Evolutionary conservation across 2,888 invertebrate species (phyloP).

Genomic region (Parelbella ahira): DNA sequence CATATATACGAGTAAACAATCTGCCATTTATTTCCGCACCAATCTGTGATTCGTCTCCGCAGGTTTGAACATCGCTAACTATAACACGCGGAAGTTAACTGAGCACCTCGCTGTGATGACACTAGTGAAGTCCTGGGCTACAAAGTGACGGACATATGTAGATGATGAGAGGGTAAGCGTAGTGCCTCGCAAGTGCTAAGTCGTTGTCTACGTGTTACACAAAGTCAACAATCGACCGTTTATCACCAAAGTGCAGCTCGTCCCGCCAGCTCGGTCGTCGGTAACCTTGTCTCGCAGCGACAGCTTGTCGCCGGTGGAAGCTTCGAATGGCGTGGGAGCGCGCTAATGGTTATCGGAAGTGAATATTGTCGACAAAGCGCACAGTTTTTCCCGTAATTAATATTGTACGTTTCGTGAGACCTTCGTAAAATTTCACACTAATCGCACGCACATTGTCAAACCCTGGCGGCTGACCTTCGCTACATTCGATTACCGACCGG

Average conservation of each 20-base stretch:
- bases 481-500: too few relatives aligned
- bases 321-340: constrained; percentile 18
- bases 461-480: too few relatives aligned
- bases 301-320: constrained; percentile 6
- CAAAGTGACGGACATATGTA: too few relatives aligned
- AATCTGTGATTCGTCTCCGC: too few relatives aligned
- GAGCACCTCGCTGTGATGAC: too few relatives aligned
- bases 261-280: neutral
- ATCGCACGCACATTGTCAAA: neutral
- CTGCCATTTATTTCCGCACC: too few relatives aligned
- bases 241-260: constrained; percentile 36
- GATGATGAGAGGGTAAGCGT: too few relatives aligned
- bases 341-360: constrained; percentile 16
- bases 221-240: constrained; percentile 49
- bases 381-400: constrained; percentile 6
- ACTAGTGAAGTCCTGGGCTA: too few relatives aligned
- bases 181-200: too few relatives aligned
- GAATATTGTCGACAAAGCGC: constrained; percentile 6
- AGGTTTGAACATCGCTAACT: too few relatives aligned
- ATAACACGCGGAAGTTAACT: too few relatives aligned
- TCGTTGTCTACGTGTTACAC: constrained; percentile 48
- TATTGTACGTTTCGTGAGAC: neutral
- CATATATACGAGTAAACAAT: too few relatives aligned
- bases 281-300: constrained; percentile 18
- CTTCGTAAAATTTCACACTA: neutral